Base-by-base conservation (phyloP, 2,113 vertebrate genomes). In the Urocolius indicus region DNA sequence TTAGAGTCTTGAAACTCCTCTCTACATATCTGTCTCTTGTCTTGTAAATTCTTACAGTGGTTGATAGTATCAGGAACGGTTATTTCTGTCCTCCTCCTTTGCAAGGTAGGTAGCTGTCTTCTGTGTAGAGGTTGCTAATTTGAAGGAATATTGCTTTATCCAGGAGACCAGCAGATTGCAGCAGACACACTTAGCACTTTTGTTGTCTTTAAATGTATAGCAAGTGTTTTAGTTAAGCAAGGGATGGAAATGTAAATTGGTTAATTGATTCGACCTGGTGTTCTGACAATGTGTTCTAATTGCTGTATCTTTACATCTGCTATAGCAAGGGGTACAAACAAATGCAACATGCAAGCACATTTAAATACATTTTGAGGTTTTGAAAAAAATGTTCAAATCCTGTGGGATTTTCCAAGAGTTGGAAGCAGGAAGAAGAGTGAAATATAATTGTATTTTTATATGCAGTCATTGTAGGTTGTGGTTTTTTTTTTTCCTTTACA, bases 201-300 rank as follows among this genome's bases (percentile, higher is more conserved):
- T 84, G 19, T 92, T 91, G 75, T 55, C 45, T 30, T 86, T 88
- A 84, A 88, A 71, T 58, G 22, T 73, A 29, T 75, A 69, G 58
- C n/a, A 58, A 87, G 19, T 63, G 24, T 61, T 86, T 63, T 88
- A 59, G 32, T 87, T 95, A 94, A 88, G 90, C 24, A 59, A 36
- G 48, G 74, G 32, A 82, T 79, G 80, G 73, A 91, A 89, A 27
- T 63, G 55, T 94, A 74, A 78, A 36, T 30, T 32, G 57, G 36
- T 81, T 92, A 91, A 87, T 84, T 92, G 63, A 87, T 95, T 85
- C 84, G 57, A 78, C 46, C 54, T 89, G 59, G 21, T 93, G 65
- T 87, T 93, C 75, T 95, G 73, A 41, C 61, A 83, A 5, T 0
- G 2, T 85, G 13, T 94, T 52, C 66, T 87, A 38, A 43, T 48